Conservation (phyloP, 2,888 invertebrate genomes). For the Patella ulyssiponensis region DNA sequence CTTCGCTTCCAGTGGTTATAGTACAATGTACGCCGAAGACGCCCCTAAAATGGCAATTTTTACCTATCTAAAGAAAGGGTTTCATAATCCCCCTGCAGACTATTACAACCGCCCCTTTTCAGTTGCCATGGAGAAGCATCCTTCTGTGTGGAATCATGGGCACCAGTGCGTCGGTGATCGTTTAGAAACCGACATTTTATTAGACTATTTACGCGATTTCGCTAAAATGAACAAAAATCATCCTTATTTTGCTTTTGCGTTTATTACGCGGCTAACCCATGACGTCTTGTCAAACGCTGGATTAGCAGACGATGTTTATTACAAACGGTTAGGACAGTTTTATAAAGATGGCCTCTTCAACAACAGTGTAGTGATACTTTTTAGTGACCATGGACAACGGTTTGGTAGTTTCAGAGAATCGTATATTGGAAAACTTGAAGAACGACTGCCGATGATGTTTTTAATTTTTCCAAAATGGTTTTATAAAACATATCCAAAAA, state of each 20-base stretch:
- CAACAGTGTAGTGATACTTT: conserved; percentile 61
- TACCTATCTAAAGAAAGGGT: conserved; percentile 83
- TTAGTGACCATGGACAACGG: conserved; percentile 93
- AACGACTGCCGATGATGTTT: conserved; percentile 86
- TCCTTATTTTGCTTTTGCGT: conserved; percentile 86
- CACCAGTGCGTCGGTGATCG: conserved; percentile 79
- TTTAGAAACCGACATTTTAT: conserved; percentile 80
- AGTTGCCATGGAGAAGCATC: conserved; percentile 74
- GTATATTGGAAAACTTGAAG: conserved; percentile 85
- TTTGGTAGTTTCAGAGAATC: conserved; percentile 88
- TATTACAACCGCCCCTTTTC: conserved; percentile 86
- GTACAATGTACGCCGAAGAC: conserved; percentile 88
- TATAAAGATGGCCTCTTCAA: conserved; percentile 65
- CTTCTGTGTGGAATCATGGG: conserved; percentile 55
- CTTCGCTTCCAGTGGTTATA: conserved; percentile 82
- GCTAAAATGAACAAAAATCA: conserved; percentile 76
- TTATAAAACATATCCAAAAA: conserved; percentile 76
- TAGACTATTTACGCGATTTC: conserved; percentile 77
- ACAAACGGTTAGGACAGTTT: conserved; percentile 75
- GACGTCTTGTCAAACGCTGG: conserved; percentile 86
- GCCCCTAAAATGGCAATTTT: conserved; percentile 85
- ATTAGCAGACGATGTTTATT: conserved; percentile 80
- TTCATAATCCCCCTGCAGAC: conserved; percentile 85
- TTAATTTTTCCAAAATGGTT: conserved; percentile 83
- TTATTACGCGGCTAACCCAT: conserved; percentile 88